Evolutionary conservation across 2,113 vertebrate genomes (phyloP).

Genomic region (Tiliqua scincoides): DNA sequence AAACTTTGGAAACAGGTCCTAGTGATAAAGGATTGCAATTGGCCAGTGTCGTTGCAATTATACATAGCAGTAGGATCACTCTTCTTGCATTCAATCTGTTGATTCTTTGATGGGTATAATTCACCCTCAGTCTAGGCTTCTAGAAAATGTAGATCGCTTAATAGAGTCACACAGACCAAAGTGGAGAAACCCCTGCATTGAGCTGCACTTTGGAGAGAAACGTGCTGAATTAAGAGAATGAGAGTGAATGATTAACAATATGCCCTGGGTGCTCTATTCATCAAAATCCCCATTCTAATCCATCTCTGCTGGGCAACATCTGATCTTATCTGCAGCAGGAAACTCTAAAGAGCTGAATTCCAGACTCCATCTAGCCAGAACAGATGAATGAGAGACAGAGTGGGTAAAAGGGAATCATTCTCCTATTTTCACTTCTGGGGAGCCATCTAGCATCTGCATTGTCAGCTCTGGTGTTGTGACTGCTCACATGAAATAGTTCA

Average conservation of each 20-base stretch:
- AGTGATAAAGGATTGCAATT: neutral
- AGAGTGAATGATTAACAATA: slow-evolving; percentile 19
- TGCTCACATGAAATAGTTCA: no score
- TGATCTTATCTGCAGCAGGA: neutral
- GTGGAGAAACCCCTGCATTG: neutral
- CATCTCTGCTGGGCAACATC: neutral
- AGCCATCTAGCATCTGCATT: neutral
- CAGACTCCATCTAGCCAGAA: neutral
- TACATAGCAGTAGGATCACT: neutral
- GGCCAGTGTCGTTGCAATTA: neutral
- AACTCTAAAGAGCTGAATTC: neutral
- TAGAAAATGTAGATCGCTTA: neutral
- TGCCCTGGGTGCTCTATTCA: no score
- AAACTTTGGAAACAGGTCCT: neutral
- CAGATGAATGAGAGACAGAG: neutral
- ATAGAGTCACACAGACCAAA: neutral
- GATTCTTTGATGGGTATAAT: neutral
- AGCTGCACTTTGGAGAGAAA: slow-evolving; percentile 13
- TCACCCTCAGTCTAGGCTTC: neutral
- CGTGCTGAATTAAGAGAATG: neutral
- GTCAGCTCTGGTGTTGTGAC: neutral
- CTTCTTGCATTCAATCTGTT: neutral
- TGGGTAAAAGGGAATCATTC: neutral
- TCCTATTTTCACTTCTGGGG: neutral
- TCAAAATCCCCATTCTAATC: no score